Evolutionary conservation across 2,888 invertebrate genomes (phyloP).

Genomic region (Limnephilus lunatus): DNA sequence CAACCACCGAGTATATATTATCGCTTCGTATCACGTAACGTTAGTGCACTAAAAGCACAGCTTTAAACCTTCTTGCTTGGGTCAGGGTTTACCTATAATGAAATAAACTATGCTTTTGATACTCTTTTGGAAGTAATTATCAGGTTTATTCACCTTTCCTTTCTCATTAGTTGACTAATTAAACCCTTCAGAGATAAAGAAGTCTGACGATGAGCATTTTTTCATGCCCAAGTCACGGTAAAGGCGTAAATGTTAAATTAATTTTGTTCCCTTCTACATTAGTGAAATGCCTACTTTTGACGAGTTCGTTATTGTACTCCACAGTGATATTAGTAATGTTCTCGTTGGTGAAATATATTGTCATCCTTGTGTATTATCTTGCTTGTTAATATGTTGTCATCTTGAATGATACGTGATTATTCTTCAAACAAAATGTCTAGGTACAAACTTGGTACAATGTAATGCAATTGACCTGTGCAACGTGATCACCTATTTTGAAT

Average conservation of each 20-base stretch:
- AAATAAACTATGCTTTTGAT: slow-evolving; percentile 14
- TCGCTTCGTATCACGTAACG: slow-evolving; percentile 29
- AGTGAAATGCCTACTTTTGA: not conserved
- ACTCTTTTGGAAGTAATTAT: not conserved
- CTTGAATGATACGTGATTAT: not conserved
- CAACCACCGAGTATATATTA: not conserved
- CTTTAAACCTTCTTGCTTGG: slow-evolving; percentile 1
- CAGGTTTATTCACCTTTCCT: slow-evolving; percentile 7
- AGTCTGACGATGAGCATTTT: not conserved
- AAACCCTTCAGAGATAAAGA: not conserved
- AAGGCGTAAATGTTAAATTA: not conserved
- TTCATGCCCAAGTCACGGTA: not conserved
- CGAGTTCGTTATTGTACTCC: not conserved
- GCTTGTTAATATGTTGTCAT: not conserved
- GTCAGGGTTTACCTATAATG: not conserved
- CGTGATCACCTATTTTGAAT: too few species aligned
- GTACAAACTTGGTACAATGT: not conserved
- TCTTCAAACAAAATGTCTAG: not conserved
- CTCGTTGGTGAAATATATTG: not conserved
- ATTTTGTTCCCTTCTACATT: not conserved
- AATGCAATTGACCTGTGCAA: too few species aligned
- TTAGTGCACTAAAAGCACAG: slow-evolving; percentile 40
- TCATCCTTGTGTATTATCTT: not conserved
- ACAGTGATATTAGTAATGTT: not conserved
- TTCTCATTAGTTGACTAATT: slow-evolving; percentile 16